Evolutionary conservation across 1,140 invertebrate species (phyloP).

Genomic region (Metopolophium dirhodum): DNA sequence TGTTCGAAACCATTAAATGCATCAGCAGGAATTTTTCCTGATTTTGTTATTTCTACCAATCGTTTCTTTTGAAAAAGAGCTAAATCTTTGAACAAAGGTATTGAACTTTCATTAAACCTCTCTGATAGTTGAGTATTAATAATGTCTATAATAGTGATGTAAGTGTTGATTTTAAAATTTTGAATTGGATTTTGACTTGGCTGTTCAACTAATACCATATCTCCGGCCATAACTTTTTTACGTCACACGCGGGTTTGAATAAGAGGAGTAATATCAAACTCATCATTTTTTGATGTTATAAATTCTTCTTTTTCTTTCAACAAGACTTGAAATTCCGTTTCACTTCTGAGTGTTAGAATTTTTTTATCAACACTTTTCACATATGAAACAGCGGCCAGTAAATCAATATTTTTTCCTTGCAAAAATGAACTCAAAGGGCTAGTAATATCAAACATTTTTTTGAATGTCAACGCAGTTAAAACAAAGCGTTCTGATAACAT

Average conservation of each 20-base stretch:
- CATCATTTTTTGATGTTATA: not conserved
- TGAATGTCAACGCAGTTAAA: not conserved
- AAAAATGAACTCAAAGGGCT: not conserved
- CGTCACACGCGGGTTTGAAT: not conserved
- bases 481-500: not conserved
- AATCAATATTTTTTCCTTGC: constrained; percentile 11
- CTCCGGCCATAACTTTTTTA: not conserved
- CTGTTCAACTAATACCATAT: not conserved
- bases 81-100: too few species aligned
- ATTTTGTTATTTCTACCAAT: too few species aligned
- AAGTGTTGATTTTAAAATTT: not conserved
- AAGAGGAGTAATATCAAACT: not conserved
- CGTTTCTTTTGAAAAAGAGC: too few species aligned
- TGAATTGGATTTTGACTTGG: not conserved
- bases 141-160: not conserved
- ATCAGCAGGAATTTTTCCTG: too few species aligned
- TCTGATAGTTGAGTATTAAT: too few species aligned
- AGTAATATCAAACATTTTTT: not conserved
- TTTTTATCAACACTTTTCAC: not conserved
- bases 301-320: not conserved
- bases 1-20: too few species aligned
- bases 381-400: not conserved
- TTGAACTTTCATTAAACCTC: too few species aligned
- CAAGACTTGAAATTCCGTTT: not conserved
- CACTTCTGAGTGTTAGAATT: not conserved